phyloP scores from a whole-genome alignment of 2,888 invertebrate species.

The Hypomecis atomaria region DNA sequence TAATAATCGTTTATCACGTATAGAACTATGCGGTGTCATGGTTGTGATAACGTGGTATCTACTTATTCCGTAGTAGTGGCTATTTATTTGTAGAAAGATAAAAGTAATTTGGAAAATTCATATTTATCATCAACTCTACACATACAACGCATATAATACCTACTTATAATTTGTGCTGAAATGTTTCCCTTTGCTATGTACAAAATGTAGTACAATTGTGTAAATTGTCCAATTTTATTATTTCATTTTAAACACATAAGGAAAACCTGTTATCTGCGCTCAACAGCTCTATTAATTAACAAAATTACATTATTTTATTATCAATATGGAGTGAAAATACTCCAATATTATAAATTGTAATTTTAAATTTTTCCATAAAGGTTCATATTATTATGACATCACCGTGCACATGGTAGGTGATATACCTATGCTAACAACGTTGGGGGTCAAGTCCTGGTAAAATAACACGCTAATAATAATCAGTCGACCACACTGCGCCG shows the following conservation, averaged over 20 bases:
- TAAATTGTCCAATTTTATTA: no score
- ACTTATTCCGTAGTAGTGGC: background rate
- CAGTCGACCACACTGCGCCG: conserved; percentile 43
- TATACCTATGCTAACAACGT: conserved; percentile 38
- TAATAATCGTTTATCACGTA: no score
- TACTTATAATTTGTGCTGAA: no score
- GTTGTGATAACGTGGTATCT: no score
- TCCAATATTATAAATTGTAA: no score
- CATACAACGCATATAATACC: no score
- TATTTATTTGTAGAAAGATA: background rate
- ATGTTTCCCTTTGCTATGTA: no score
- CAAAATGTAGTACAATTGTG: no score
- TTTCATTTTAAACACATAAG: background rate
- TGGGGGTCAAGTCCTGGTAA: conserved; percentile 49
- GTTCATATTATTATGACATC: conserved; percentile 1
- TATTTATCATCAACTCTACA: background rate
- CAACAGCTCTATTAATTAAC: background rate
- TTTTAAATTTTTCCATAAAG: conserved; percentile 1
- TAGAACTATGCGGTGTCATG: no score
- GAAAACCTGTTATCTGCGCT: background rate
- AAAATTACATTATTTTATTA: no score
- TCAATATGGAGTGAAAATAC: no score
- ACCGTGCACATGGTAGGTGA: conserved; percentile 15
- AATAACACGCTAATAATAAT: conserved; percentile 51
- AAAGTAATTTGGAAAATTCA: background rate